Base-by-base conservation (phyloP, 2,797 vertebrate genomes). In the Acipenser transmontanus region DNA sequence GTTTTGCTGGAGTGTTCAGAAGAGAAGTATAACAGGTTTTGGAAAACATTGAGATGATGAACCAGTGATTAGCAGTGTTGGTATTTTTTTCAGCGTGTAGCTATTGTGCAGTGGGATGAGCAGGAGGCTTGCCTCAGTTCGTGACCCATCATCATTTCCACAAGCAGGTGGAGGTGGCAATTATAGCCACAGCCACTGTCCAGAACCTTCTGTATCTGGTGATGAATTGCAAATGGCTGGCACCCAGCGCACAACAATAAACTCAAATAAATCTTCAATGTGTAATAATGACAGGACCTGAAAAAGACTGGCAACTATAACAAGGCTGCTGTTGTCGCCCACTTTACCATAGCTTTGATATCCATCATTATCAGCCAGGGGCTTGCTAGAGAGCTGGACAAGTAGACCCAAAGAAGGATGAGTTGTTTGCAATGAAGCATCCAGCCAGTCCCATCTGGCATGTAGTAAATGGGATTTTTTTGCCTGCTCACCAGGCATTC, bases 161-260 rank as follows among this genome's bases (percentile, higher is more conserved):
- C 85, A 87, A 86, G 89, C 89, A 90, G 88, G 88, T 91, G 88
- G 89, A 86, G 86, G 80, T 87, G 83, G 87, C 91, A 93, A 93
- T 93, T 92, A 93, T 81, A 83, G 87, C 84, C 87, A 49, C 72
- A 80, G 83, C 87, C 89, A 86, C 85, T 88, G 74, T 87, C 81
- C 79, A 88, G 84, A 89, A 88, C 88, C 89, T 89, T 85, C 85
- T 81, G 77, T 83, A 83, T 82, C 76, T 69, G 70, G 86, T 94
- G 93, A 94, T 94, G 89, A 93, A 94, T 94, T 89, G 90, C 89
- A 91, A 93, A 92, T 91, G 85, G 89, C 89, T 83, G 74, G 87
- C 67, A 87, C 87, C 82, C 67, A 59, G 87, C 87, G 79, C 86
- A 89, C 88, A 86, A 89, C 87, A 87, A 87, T 88, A 91, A 93